These are phyloP conservation scores for Sarcoramphus papa DNA, from an alignment of 2,797 vertebrate species.

Conservation along the genomic window DNA sequence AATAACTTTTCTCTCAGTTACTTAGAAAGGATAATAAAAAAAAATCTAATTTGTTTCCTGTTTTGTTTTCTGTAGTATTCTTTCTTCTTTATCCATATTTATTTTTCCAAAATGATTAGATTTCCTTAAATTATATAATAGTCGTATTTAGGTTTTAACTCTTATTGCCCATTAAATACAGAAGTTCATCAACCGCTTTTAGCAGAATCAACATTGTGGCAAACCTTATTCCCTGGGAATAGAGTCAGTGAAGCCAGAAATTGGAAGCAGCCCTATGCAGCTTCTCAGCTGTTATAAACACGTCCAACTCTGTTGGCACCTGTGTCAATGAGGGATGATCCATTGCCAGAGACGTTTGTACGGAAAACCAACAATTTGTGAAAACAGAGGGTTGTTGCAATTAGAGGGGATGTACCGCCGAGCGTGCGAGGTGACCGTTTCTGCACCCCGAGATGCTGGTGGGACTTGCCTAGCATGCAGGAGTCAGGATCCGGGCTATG, in stretches of 20 bases:
- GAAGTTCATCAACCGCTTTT: not conserved
- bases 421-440: not conserved
- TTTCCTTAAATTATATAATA: not conserved
- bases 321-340: not conserved
- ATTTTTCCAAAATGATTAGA: not conserved
- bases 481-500: not conserved
- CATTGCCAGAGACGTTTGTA: not conserved
- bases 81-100: not conserved
- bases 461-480: not conserved
- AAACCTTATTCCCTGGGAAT: not conserved
- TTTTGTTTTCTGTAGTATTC: not conserved
- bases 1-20: not conserved
- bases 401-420: not conserved
- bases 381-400: not conserved
- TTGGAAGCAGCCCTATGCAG: not conserved
- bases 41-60: not conserved
- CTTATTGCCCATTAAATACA: constrained; percentile 5
- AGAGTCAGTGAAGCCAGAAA: not conserved
- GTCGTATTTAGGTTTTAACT: not conserved
- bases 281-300: not conserved
- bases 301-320: not conserved
- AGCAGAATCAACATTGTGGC: not conserved
- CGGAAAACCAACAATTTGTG: not conserved
- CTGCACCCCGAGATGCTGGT: not conserved
- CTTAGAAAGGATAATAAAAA: no score